These are phyloP conservation scores for Torymus tubicola DNA, from an alignment of 2,888 invertebrate species.

Conservation along the genomic window DNA sequence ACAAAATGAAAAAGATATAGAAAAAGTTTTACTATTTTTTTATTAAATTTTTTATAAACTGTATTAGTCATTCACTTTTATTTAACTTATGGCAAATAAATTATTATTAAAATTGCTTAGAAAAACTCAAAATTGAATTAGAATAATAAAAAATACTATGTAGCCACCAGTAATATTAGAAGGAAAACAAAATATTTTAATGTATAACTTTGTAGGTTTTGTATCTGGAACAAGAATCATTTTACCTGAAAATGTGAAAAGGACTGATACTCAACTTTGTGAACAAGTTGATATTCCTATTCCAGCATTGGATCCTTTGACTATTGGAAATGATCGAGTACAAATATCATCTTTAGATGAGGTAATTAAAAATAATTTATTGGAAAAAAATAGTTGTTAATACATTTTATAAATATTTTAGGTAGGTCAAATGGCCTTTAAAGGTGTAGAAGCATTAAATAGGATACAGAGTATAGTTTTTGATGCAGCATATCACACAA, in stretches of 20 bases:
- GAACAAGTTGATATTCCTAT: slow-evolving; percentile 93
- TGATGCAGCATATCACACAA: slow-evolving; percentile 95
- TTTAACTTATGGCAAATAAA: too few species aligned
- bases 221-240: slow-evolving; percentile 87
- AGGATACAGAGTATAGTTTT: slow-evolving; percentile 97
- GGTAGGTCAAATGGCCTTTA: slow-evolving; percentile 93
- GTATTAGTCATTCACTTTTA: too few species aligned
- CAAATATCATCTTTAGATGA: slow-evolving; percentile 82
- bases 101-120: too few species aligned
- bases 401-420: slow-evolving; percentile 71
- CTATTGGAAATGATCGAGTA: slow-evolving; percentile 82
- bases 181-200: slow-evolving; percentile 33
- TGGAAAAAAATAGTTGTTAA: slow-evolving; percentile 41
- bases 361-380: slow-evolving; percentile 72
- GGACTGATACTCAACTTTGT: slow-evolving; percentile 85
- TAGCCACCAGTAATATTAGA: too few species aligned
- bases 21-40: too few species aligned
- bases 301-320: slow-evolving; percentile 79
- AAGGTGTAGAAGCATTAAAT: slow-evolving; percentile 91
- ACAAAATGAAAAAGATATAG: too few species aligned
- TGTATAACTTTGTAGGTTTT: slow-evolving; percentile 79
- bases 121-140: slow-evolving; percentile 2
- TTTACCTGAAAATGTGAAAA: slow-evolving; percentile 87
- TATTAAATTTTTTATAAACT: too few species aligned
- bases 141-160: slow-evolving; percentile 8